Evolutionary conservation across 2,888 invertebrate species (phyloP).

Genomic region (Vannuccia rotundouncinata): DNA sequence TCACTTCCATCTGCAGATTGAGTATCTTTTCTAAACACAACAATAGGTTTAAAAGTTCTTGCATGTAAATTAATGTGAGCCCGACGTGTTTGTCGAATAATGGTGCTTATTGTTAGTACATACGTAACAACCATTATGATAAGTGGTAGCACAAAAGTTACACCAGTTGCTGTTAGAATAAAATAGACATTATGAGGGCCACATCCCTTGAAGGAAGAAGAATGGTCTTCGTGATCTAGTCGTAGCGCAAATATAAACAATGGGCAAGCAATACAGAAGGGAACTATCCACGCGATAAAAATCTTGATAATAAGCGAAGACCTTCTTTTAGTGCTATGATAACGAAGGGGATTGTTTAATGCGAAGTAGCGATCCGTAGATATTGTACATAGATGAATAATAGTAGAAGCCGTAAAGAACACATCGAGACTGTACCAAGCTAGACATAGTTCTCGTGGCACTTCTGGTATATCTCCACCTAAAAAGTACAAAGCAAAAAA

Average conservation of each 20-base stretch:
- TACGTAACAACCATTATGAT: slow-evolving; percentile 45
- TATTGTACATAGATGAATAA: slow-evolving; percentile 44
- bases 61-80: slow-evolving; percentile 34
- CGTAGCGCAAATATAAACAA: slow-evolving; percentile 42
- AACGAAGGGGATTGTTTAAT: slow-evolving; percentile 43
- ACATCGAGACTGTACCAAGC: slow-evolving; percentile 45
- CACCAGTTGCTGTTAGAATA: slow-evolving; percentile 44
- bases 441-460: slow-evolving; percentile 41
- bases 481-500: neutral
- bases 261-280: slow-evolving; percentile 44
- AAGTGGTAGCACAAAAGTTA: slow-evolving; percentile 44
- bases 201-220: slow-evolving; percentile 43
- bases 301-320: slow-evolving; percentile 43
- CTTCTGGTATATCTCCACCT: slow-evolving; percentile 3
- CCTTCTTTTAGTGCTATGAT: slow-evolving; percentile 43
- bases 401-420: slow-evolving; percentile 45
- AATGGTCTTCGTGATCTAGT: slow-evolving; percentile 31
- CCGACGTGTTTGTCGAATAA: slow-evolving; percentile 40
- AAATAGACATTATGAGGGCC: slow-evolving; percentile 45
- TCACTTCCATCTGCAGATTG: neutral
- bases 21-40: neutral
- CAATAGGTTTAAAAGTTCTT: neutral
- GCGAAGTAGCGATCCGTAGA: slow-evolving; percentile 45
- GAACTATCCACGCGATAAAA: slow-evolving; percentile 44
- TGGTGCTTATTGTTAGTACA: slow-evolving; percentile 43